Evolutionary conservation across 2,888 invertebrate genomes (phyloP).

Genomic region (Dexiosoma caninum): DNA sequence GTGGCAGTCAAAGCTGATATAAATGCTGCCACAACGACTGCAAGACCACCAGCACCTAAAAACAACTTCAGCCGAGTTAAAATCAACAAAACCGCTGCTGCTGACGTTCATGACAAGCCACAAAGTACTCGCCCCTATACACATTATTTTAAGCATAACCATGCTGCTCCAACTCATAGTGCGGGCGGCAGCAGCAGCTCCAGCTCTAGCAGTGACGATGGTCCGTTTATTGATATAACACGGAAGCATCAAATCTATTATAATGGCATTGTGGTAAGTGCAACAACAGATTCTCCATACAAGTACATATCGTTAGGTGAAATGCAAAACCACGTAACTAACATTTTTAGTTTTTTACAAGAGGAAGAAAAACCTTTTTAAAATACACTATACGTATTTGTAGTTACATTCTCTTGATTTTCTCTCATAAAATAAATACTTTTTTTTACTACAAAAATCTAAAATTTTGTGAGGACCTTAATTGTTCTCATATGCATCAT

Average conservation of each 20-base stretch:
- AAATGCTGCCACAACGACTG: not conserved
- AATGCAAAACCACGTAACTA: too few species aligned
- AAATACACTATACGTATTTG: too few species aligned
- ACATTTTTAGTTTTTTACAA: too few species aligned
- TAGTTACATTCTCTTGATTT: too few species aligned
- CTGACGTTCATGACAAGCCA: not conserved
- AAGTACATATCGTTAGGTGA: too few species aligned
- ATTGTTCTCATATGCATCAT: too few species aligned
- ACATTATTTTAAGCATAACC: constrained; percentile 29
- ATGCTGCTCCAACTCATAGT: not conserved
- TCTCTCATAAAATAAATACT: too few species aligned
- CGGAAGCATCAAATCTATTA: constrained; percentile 73
- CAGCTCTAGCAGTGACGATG: constrained; percentile 38
- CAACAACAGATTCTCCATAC: too few species aligned
- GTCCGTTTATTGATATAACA: constrained; percentile 72
- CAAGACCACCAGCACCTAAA: constrained; percentile 1
- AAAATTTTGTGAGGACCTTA: too few species aligned
- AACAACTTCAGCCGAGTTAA: constrained; percentile 8
- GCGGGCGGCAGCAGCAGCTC: constrained; percentile 1
- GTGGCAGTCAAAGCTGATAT: constrained; percentile 37
- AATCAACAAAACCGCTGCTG: not conserved
- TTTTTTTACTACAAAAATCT: too few species aligned
- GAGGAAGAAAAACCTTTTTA: too few species aligned
- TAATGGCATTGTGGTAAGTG: constrained; percentile 76
- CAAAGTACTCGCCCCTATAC: constrained; percentile 5